These are phyloP conservation scores for Eulemur mongoz DNA, from an alignment of 2,797 vertebrate species.

Conservation along the genomic window DNA sequence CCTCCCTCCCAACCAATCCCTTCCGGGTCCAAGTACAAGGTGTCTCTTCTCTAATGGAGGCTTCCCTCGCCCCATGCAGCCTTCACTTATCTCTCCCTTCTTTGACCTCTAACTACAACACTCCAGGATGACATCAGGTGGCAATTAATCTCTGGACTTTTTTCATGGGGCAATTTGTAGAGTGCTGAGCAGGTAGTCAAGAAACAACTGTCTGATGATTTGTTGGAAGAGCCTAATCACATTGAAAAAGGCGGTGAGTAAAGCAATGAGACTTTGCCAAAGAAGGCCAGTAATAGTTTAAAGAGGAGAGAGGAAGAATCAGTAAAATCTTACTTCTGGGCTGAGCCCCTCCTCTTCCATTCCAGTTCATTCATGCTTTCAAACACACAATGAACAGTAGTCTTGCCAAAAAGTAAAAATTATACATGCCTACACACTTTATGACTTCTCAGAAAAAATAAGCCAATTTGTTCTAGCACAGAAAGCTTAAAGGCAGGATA, in stretches of 20 bases:
- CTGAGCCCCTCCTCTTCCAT: neutral
- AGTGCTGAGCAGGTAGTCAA: neutral
- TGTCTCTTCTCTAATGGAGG: neutral
- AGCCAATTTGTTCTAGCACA: neutral
- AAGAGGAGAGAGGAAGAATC: neutral
- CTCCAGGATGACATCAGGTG: neutral
- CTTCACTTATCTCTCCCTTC: neutral
- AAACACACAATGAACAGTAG: neutral
- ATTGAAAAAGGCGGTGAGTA: neutral
- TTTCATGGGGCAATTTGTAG: neutral
- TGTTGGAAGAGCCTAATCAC: neutral
- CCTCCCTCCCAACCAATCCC: neutral
- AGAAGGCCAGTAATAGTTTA: neutral
- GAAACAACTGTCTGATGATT: neutral
- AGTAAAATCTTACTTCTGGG: neutral
- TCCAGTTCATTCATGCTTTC: slow-evolving; percentile 42
- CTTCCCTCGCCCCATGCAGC: too few species aligned
- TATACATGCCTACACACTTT: slow-evolving; percentile 32
- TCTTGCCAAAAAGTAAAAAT: slow-evolving; percentile 29
- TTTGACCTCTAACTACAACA: neutral
- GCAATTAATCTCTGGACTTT: neutral
- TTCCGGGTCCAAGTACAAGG: neutral
- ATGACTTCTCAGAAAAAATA: slow-evolving; percentile 35
- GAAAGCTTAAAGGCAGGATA: slow-evolving; percentile 23
- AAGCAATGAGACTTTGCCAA: neutral